A percentile compares a stretch with the other conserved stretches of the same genome.
These are phyloP conservation scores for Tipula helvola DNA, from an alignment of 2,888 invertebrate genomes.

Conservation along the genomic window DNA sequence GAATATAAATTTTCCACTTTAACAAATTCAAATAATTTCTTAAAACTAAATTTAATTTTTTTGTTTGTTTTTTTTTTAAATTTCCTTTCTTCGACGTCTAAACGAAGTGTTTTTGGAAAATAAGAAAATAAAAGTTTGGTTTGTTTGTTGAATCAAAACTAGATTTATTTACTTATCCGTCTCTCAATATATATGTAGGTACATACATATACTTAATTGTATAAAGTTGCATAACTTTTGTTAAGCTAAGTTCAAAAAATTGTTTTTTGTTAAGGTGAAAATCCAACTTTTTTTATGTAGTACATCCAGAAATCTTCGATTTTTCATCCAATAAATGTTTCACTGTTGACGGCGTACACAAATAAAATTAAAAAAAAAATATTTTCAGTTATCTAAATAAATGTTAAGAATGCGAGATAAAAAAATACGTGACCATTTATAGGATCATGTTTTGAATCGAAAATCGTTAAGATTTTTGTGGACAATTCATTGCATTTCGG, in stretches of 20 bases:
- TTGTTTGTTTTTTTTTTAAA: neutral
- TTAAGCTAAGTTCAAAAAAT: neutral
- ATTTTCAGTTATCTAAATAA: neutral
- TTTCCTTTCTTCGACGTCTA: neutral
- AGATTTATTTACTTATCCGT: neutral
- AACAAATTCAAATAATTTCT: neutral
- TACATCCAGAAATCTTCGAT: neutral
- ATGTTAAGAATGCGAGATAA: neutral
- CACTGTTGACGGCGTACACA: neutral
- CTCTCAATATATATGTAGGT: neutral
- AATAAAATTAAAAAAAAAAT: neutral
- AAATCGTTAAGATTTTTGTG: neutral
- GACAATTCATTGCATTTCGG: neutral
- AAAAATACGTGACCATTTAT: neutral
- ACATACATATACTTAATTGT: neutral
- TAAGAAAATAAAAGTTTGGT: neutral
- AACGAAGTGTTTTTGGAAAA: neutral
- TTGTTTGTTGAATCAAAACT: neutral
- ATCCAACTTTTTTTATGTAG: neutral
- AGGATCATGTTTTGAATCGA: neutral
- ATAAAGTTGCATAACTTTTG: neutral
- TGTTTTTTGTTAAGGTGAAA: neutral
- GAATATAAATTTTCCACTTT: neutral
- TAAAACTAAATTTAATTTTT: neutral
- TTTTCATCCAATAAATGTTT: neutral